Base-by-base conservation (phyloP, 2,113 vertebrate species). In the Caretta caretta region DNA sequence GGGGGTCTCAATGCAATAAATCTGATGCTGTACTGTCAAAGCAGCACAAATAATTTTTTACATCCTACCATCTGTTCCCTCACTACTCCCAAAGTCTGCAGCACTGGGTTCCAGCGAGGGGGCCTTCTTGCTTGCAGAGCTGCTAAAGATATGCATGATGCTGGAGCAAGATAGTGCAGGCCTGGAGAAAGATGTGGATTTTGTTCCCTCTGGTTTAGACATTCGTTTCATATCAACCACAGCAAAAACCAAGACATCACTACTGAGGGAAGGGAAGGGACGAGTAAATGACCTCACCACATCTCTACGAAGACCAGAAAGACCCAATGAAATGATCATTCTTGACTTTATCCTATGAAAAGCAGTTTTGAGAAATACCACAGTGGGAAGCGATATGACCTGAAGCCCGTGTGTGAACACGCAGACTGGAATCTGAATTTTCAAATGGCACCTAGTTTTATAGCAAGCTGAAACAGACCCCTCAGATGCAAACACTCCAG, bases 21-120 rank as follows among this genome's bases (percentile, higher is more conserved):
- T 29, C 0, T 0, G 49, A 42, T 49, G n/a, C 8, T 2, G 59
- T 12, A n/a, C 75, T 14, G 51, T 24, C 1, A 0, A 82, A 76
- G 16, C 25, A 13, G 4, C 84, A 16, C 69, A 1, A 0, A 0
- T n/a, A 9, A 8, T 25, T 10, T 19, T 82, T 50, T 10, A 75
- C 9, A 22, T 14, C 10, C 0, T 1, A 19, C 24, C 65, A 69
- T 38, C 65, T 69, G 65, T 38, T 38, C 8, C 31, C 65, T 69
- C 65, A 69, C 65, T 69, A 27, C 31, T 29, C n/a, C 27, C 24
- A 31, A 16, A 91, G 24, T 1, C 5, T 1, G 75, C 42, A 48
- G 38, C 6, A 6, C 75, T 48, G 42, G 42, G 25, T 46, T 76
- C 24, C 75, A 76, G 75, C 35, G 0, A 51, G 48, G 17, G 27